Base-by-base conservation (phyloP, 2,888 invertebrate genomes). In the Andrena bicolor region DNA sequence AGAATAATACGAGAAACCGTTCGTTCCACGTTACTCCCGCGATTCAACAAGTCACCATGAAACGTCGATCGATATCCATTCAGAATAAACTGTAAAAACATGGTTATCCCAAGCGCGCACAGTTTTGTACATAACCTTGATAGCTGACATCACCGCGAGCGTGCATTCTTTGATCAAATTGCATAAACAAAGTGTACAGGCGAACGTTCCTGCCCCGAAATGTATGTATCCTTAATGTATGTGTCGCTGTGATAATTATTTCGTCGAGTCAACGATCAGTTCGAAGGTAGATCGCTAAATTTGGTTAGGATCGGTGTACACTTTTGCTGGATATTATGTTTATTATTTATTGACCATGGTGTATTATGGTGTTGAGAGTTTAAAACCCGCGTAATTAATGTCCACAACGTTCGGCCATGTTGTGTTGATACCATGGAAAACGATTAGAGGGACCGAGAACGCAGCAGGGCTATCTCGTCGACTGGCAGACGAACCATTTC, bases 391-490 rank as follows among this genome's bases (percentile, higher is more conserved):
- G 65, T 71, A 74, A 76, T 83, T 70, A 64, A 41, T 48, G 20
- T n/a, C 35, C n/a, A 80, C 53, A 70, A 23, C 13, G 49, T 76
- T 78, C 89, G 77, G 89, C 88, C 89, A 89, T 89, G 75, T 85
- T 88, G 86, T 84, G 85, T 89, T 91, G 88, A 89, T 87, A 87
- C 85, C 86, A 84, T 81, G 86, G 81, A 78, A 83, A 83, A 72
- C 75, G 84, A 80, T 85, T 68, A 76, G 77, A 74, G 72, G 60
- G 79, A 51, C 69, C 70, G 82, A 86, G 80, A 80, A 82, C 60
- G 83, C 85, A 86, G 85, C 82, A 85, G 87, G 86, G 86, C 89
- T 91, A 88, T 90, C 89, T 89, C 88, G 86, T 90, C 87, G 90
- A 88, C 89, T 89, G 87, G 88, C 86, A 82, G 74, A 85, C 85